Conservation (phyloP, 2,888 invertebrate genomes). For the Malthinus flaveolus region DNA sequence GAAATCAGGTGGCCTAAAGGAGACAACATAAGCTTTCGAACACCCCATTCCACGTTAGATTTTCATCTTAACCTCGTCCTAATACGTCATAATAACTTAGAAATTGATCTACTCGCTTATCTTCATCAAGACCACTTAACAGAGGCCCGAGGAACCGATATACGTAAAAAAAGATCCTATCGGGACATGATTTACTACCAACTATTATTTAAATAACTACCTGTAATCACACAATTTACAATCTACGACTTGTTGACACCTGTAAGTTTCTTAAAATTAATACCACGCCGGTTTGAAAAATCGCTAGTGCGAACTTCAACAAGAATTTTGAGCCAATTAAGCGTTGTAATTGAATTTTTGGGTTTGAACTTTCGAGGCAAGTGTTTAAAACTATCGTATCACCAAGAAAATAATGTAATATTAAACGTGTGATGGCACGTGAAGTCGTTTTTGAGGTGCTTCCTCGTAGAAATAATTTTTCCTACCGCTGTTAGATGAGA, state of each 20-base stretch:
- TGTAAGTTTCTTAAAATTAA: conserved; percentile 8
- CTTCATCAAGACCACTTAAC: conserved; percentile 14
- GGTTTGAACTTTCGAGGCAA: no score
- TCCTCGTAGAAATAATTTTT: no score
- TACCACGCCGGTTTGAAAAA: background rate
- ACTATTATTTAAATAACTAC: conserved; percentile 28
- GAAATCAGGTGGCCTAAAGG: conserved; percentile 19
- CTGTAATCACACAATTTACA: conserved; percentile 19
- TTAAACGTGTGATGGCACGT: no score
- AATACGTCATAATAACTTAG: background rate
- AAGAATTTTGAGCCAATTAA: background rate
- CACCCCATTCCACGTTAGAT: conserved; percentile 7
- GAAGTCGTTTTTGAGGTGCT: no score
- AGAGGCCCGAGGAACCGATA: conserved; percentile 22
- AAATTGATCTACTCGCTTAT: conserved; percentile 13
- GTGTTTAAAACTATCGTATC: no score
- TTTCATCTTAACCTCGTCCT: background rate
- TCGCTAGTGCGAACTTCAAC: background rate
- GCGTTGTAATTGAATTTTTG: no score
- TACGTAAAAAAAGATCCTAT: conserved; percentile 13
- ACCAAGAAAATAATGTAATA: no score
- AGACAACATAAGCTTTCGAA: conserved; percentile 11
- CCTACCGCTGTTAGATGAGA: no score
- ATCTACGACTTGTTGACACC: conserved; percentile 15
- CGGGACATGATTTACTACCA: conserved; percentile 24